Conservation (phyloP, 2,797 vertebrate genomes). For the Bucorvus abyssinicus region DNA sequence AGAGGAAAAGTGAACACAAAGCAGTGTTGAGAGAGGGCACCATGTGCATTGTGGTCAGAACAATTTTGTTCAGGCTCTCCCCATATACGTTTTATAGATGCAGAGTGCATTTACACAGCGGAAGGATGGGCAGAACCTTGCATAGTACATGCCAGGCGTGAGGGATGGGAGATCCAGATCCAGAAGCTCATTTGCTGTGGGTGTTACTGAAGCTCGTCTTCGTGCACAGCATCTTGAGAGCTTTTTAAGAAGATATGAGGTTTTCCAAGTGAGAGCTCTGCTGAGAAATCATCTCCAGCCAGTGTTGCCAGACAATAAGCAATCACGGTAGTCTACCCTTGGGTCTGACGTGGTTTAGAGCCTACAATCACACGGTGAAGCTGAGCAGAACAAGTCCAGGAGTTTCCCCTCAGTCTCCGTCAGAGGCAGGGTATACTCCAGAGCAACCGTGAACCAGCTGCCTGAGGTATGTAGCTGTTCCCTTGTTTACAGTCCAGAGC, state of each 20-base stretch:
- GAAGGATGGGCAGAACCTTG: slow-evolving; percentile 13
- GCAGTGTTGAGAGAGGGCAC: not conserved
- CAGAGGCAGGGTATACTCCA: not conserved
- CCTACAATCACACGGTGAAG: not conserved
- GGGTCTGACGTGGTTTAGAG: not conserved
- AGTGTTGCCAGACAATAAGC: not conserved
- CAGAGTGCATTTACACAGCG: not conserved
- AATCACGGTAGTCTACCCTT: slow-evolving; percentile 3
- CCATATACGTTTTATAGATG: not conserved
- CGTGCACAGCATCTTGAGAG: not conserved
- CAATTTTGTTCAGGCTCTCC: not conserved
- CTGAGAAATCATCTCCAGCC: slow-evolving; percentile 17
- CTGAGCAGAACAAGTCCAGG: not conserved
- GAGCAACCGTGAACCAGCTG: not conserved
- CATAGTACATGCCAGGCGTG: not conserved
- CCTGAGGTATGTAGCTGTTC: not conserved
- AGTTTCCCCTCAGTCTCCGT: slow-evolving; percentile 2
- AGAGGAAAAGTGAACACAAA: not conserved
- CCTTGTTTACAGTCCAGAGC: not conserved
- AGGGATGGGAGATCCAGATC: not conserved
- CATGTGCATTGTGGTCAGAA: not conserved
- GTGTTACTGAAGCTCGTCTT: not conserved
- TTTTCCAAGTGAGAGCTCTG: slow-evolving; percentile 44
- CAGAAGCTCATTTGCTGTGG: slow-evolving; percentile 20
- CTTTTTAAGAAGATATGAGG: slow-evolving; percentile 10